These are phyloP conservation scores for Anisognathus igniventris DNA, from an alignment of 2,797 vertebrate species.

Conservation along the genomic window DNA sequence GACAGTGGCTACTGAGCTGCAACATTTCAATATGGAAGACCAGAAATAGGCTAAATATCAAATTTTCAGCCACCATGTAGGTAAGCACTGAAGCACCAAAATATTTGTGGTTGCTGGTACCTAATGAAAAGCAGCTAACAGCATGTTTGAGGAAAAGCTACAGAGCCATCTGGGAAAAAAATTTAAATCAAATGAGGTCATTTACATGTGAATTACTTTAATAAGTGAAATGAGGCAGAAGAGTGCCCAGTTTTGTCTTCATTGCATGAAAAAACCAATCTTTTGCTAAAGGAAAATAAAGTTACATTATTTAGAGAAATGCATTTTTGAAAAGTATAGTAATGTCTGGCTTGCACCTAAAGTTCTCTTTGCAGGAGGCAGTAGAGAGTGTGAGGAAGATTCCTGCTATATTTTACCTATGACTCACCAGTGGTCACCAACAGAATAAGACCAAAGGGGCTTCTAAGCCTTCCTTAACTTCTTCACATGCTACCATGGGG, in stretches of 20 bases:
- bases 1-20: background rate
- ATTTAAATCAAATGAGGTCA: background rate
- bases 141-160: background rate
- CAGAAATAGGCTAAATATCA: background rate
- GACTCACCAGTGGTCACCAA: background rate
- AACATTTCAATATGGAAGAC: background rate
- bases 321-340: background rate
- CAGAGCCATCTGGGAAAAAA: background rate
- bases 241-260: background rate
- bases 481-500: background rate
- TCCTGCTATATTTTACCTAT: background rate
- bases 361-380: background rate
- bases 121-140: background rate
- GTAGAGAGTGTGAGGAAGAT: background rate
- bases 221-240: background rate
- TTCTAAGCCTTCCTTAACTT: background rate
- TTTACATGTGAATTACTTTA: background rate
- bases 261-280: background rate
- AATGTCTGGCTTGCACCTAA: background rate
- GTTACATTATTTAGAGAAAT: background rate
- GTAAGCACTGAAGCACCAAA: background rate
- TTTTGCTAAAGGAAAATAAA: background rate
- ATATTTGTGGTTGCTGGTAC: background rate
- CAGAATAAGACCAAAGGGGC: background rate
- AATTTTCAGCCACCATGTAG: background rate